Evolutionary conservation across 2,113 vertebrate genomes (phyloP), one percentile per base, ranked within the genome.

Genomic region (Mesitornis unicolor): DNA sequence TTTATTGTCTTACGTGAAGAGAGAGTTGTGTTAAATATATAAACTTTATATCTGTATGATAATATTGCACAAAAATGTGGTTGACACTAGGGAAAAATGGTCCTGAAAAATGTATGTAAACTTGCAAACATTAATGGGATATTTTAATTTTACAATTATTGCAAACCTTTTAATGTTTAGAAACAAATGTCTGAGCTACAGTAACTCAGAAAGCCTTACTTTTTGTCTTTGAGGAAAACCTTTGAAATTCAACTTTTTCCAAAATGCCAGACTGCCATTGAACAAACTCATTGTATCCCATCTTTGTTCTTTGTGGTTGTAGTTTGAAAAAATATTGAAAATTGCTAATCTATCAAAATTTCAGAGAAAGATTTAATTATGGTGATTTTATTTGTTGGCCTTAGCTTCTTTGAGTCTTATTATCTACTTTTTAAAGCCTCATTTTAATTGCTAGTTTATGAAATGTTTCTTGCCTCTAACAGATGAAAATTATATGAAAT

Each of bases 111-210:
- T 22, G 1, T 31, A 50, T 70, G 94, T 53, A 79, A 93, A 38
- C 36, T 84, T 91, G 19, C 16, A 43, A 35, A 15, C 2, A 40
- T 83, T 82, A 51, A 78, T 26, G 9, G n/a, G 10, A n/a, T 75
- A 31, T 48, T 96, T 96, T 89, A 28, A 76, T 87, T 93, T 91
- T 87, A 87, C 35, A 68, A 21, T 69, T 95, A 40, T 51, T 86
- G 56, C 45, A 79, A 95, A 35, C 4, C 22, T 71, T 83, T 90
- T 57, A 64, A 74, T 33, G 54, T 50, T 94, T 90, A 87, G 38
- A 95, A 94, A 35, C 17, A 84, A 73, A 74, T 47, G 10, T 63
- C 54, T 63, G 33, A 69, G 28, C 36, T 81, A 51, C 6, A 61
- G 42, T 87, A 92, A 75, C 54, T 94, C 47, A 83, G 67, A 89